Evolutionary conservation across 2,888 invertebrate species (phyloP).

Genomic region (Eledone cirrhosa): DNA sequence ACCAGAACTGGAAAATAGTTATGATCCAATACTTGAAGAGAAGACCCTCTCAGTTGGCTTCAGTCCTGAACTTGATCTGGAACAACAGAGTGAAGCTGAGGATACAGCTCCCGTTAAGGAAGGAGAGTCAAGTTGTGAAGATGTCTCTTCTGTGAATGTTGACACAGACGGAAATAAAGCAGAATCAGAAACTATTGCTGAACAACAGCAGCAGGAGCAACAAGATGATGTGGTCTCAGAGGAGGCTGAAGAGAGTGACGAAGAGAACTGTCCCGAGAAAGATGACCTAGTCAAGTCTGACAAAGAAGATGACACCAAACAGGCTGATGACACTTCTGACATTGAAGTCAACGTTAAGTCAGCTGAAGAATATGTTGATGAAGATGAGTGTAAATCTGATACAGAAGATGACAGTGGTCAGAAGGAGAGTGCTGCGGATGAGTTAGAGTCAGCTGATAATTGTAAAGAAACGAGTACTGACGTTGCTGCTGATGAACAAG

Average conservation of each 20-base stretch:
- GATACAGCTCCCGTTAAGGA: background rate
- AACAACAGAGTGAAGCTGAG: conserved; percentile 5
- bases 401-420: conserved; percentile 15
- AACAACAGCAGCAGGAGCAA: background rate
- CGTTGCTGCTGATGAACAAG: too few relatives aligned
- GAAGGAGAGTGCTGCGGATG: conserved; percentile 3
- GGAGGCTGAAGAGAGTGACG: conserved; percentile 16
- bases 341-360: conserved; percentile 22
- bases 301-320: background rate
- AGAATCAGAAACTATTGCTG: conserved; percentile 4
- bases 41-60: conserved; percentile 9
- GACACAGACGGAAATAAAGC: background rate
- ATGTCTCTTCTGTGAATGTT: conserved; percentile 7
- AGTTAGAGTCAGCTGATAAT: conserved; percentile 4
- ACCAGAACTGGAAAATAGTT: too few relatives aligned
- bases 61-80: conserved; percentile 5
- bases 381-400: conserved; percentile 24
- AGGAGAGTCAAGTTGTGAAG: background rate
- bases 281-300: conserved; percentile 9
- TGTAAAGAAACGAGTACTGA: background rate
- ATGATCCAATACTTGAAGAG: background rate
- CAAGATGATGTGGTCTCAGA: too few relatives aligned
- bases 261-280: background rate
- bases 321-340: conserved; percentile 31
- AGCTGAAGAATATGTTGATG: conserved; percentile 28